Evolutionary conservation across 1,140 invertebrate species (phyloP).

Genomic region (Hormaphis cornu): DNA sequence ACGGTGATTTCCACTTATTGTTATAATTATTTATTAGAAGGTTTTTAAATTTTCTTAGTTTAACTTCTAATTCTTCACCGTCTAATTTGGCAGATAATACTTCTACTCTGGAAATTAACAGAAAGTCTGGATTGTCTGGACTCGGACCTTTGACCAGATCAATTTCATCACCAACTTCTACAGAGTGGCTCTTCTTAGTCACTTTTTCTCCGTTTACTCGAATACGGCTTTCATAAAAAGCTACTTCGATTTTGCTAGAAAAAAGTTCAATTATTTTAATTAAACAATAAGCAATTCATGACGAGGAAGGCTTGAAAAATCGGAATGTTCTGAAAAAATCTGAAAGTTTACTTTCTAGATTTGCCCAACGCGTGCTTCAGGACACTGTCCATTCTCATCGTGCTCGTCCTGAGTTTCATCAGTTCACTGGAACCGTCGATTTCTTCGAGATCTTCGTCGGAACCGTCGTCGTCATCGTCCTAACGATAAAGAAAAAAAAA

Average conservation of each 20-base stretch:
- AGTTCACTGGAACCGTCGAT: conserved; percentile 1
- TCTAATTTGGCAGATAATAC: conserved; percentile 44
- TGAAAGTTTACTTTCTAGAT: conserved; percentile 48
- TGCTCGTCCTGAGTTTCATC: conserved; percentile 49
- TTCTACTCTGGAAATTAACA: conserved; percentile 52
- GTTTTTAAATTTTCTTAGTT: conserved; percentile 24
- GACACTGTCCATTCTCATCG: conserved; percentile 54
- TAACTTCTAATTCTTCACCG: conserved; percentile 34
- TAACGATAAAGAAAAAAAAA: not conserved
- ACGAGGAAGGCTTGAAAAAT: too few relatives aligned
- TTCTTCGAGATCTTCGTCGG: conserved; percentile 3
- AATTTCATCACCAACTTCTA: conserved; percentile 54
- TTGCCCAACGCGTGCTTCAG: conserved; percentile 56
- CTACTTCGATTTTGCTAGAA: conserved; percentile 53
- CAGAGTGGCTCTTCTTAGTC: conserved; percentile 51
- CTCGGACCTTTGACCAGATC: conserved; percentile 53
- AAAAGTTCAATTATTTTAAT: conserved; percentile 34
- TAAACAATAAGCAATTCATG: too few relatives aligned
- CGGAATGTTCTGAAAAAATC: too few relatives aligned
- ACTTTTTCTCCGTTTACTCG: conserved; percentile 57
- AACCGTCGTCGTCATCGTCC: not conserved
- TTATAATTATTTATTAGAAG: conserved; percentile 28
- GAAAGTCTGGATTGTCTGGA: conserved; percentile 50
- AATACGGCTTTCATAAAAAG: conserved; percentile 58
- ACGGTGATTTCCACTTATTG: conserved; percentile 6